Percentiles rank a stretch among this genome's conserved stretches.
Evolutionary conservation across 2,888 invertebrate genomes (phyloP).

Genomic region (Plagodis dolabraria): DNA sequence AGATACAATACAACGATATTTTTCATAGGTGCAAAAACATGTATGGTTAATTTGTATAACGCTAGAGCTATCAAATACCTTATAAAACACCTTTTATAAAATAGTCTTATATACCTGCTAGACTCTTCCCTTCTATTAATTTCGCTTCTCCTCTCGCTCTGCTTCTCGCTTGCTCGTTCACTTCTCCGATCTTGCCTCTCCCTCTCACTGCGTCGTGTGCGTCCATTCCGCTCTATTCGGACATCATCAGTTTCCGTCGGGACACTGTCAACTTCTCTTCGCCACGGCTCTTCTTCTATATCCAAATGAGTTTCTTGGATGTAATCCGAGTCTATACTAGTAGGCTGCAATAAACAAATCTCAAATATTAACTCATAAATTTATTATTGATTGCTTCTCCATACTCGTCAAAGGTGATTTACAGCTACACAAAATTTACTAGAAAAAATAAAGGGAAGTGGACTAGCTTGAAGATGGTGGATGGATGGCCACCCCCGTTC

Average conservation of each 20-base stretch:
- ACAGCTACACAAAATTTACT: not conserved
- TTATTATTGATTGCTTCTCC: not conserved
- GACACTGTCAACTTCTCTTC: constrained; percentile 59
- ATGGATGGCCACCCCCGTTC: too few species aligned
- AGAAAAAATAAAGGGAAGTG: not conserved
- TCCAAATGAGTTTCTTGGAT: constrained; percentile 72
- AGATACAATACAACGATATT: too few species aligned
- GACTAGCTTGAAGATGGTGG: too few species aligned
- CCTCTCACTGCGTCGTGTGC: constrained; percentile 57
- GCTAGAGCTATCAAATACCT: too few species aligned
- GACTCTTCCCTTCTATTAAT: constrained; percentile 69
- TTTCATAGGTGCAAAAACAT: too few species aligned
- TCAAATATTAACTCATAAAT: not conserved
- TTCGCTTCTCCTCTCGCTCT: constrained; percentile 19
- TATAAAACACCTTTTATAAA: too few species aligned
- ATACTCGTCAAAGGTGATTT: too few species aligned
- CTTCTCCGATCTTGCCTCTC: constrained; percentile 13
- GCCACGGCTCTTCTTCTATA: constrained; percentile 69
- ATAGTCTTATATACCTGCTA: constrained; percentile 4
- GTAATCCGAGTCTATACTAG: constrained; percentile 76
- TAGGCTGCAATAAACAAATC: constrained; percentile 53
- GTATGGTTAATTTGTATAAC: too few species aligned
- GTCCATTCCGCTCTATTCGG: constrained; percentile 68
- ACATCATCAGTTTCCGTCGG: constrained; percentile 62
- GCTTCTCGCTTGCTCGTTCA: constrained; percentile 10